Conservation (phyloP, 1,140 invertebrate species). For the Grapholita molesta region DNA sequence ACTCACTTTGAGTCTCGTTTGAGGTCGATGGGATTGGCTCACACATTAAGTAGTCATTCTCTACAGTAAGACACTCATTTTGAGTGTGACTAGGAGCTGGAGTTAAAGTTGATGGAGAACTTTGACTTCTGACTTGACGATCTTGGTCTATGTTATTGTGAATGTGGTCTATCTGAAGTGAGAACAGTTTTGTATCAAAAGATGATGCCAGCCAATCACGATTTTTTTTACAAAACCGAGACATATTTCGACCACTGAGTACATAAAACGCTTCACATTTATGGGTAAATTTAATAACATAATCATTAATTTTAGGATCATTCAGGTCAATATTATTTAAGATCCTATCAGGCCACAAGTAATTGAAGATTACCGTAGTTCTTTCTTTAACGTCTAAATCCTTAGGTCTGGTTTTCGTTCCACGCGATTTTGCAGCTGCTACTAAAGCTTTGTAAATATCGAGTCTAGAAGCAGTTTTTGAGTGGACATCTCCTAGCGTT, state of each 20-base stretch:
- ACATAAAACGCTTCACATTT: neutral
- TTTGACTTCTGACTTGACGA: too few relatives aligned
- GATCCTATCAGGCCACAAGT: neutral
- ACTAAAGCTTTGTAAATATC: neutral
- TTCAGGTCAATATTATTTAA: neutral
- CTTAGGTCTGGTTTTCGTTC: neutral
- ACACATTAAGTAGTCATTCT: neutral
- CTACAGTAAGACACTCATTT: neutral
- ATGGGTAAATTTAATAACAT: neutral
- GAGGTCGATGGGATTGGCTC: neutral
- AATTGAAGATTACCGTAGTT: neutral
- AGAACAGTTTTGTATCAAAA: neutral
- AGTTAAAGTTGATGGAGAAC: too few relatives aligned
- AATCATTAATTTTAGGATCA: neutral
- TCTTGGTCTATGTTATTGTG: too few relatives aligned
- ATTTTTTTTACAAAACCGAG: neutral
- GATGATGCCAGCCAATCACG: neutral
- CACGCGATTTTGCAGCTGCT: neutral
- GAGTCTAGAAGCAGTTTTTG: neutral
- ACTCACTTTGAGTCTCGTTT: neutral
- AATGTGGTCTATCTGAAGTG: neutral
- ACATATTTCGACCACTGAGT: neutral
- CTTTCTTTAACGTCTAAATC: neutral
- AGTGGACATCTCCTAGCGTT: neutral
- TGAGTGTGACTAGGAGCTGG: too few relatives aligned